Evolutionary conservation across 2,797 vertebrate genomes (phyloP).

Genomic region (Phylloscopus collybita): DNA sequence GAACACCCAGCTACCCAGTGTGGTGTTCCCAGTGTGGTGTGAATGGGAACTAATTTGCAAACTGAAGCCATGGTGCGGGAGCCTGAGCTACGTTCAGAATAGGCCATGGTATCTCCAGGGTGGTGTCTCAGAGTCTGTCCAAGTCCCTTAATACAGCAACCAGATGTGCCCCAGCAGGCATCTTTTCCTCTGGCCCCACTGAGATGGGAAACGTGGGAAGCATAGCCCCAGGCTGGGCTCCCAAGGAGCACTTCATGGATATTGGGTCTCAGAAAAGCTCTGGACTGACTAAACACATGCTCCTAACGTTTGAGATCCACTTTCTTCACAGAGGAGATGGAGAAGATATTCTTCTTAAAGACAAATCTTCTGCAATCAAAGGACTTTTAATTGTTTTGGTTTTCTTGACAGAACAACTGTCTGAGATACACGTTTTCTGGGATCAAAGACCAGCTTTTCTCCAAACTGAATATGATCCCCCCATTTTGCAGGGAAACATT

Average conservation of each 20-base stretch:
- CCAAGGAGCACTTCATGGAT: neutral
- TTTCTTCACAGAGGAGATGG: neutral
- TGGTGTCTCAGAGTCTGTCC: neutral
- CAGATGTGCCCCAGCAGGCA: rapidly evolving
- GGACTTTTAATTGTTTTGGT: neutral
- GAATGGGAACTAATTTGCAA: neutral
- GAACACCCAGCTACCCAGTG: neutral
- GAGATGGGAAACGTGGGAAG: neutral
- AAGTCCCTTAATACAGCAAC: neutral
- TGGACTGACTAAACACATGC: neutral
- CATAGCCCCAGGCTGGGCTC: rapidly evolving
- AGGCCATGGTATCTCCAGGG: neutral
- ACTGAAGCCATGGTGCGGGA: neutral
- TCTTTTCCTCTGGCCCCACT: neutral
- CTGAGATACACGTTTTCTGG: rapidly evolving
- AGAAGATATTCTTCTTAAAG: neutral
- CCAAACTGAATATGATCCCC: neutral
- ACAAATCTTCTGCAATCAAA: neutral
- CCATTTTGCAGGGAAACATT: neutral
- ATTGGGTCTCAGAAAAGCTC: neutral
- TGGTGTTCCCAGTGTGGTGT: neutral
- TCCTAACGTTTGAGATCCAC: neutral
- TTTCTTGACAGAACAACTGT: neutral
- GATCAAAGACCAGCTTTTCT: neutral
- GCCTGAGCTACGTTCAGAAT: neutral